phyloP scores from a whole-genome alignment of 2,113 vertebrate genomes.

The Paralichthys olivaceus region DNA sequence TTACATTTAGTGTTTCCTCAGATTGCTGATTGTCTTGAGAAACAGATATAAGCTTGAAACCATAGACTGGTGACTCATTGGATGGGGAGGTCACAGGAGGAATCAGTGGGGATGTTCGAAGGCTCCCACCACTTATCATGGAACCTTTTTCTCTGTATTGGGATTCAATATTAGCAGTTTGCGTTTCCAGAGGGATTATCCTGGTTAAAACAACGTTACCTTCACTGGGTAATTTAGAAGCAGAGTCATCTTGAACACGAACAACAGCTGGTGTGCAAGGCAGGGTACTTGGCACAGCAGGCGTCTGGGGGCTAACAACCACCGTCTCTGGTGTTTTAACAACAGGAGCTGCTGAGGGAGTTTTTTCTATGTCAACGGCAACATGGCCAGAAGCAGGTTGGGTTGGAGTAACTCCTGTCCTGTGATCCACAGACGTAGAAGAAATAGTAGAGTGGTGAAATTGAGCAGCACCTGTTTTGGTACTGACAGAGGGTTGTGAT shows the following conservation, averaged over 20 bases:
- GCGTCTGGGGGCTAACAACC: conserved; percentile 6
- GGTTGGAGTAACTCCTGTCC: neutral
- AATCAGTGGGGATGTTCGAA: neutral
- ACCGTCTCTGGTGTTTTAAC: conserved; percentile 6
- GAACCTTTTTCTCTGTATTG: neutral
- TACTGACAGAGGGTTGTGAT: conserved; percentile 16
- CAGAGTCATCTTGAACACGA: neutral
- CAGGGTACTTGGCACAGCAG: conserved; percentile 1
- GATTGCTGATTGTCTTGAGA: neutral
- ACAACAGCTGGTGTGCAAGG: neutral
- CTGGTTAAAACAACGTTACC: neutral
- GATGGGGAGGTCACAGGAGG: neutral
- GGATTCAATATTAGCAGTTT: neutral
- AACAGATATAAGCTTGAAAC: neutral
- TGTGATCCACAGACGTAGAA: conserved; percentile 10
- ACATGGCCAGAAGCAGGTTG: conserved; percentile 6
- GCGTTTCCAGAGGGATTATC: neutral
- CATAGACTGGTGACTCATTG: neutral
- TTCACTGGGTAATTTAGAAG: conserved; percentile 7
- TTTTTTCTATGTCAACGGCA: neutral
- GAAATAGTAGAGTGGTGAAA: neutral
- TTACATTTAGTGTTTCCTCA: neutral
- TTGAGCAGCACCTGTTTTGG: conserved; percentile 12
- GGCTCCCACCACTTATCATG: neutral
- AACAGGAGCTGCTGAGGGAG: neutral